Percentiles rank a stretch among this genome's conserved stretches.
Conservation (phyloP, 2,888 invertebrate species). For the Drosophila leonis region DNA sequence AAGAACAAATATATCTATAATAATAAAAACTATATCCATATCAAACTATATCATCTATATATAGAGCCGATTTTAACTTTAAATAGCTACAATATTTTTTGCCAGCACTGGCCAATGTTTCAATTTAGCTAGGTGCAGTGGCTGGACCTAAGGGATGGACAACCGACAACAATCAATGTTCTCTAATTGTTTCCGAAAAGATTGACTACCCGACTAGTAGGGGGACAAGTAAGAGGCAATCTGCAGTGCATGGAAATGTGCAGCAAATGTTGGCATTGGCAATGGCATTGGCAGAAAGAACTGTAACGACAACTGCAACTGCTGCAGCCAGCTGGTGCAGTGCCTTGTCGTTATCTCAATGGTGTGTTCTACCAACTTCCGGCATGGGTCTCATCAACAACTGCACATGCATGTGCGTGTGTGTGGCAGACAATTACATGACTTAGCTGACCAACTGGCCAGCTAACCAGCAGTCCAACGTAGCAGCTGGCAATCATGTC, state of each 20-base stretch:
- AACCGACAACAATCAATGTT: conserved; percentile 52
- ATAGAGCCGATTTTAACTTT: neutral
- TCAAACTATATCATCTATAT: too few species aligned
- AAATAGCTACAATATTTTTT: neutral
- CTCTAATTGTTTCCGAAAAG: conserved; percentile 62
- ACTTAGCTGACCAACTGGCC: conserved; percentile 46
- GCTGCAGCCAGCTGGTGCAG: conserved; percentile 24
- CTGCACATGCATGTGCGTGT: conserved; percentile 27
- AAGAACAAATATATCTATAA: neutral
- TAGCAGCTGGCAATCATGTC: conserved; percentile 48
- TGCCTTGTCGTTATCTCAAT: conserved; percentile 57
- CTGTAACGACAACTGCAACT: conserved; percentile 16
- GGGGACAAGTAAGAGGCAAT: neutral
- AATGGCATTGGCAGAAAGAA: conserved; percentile 18
- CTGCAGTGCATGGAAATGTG: conserved; percentile 22
- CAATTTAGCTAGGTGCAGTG: neutral
- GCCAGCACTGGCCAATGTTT: neutral
- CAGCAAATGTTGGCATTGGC: conserved; percentile 29
- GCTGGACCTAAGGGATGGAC: neutral
- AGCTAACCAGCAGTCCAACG: conserved; percentile 41
- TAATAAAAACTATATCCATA: neutral
- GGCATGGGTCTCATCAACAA: conserved; percentile 37
- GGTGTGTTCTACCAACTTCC: conserved; percentile 55
- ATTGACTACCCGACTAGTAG: conserved; percentile 34
- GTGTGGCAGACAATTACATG: conserved; percentile 68